Evolutionary conservation across 2,797 vertebrate species (phyloP), one percentile per base, ranked within the genome.

Genomic region (Salarias fasciatus): DNA sequence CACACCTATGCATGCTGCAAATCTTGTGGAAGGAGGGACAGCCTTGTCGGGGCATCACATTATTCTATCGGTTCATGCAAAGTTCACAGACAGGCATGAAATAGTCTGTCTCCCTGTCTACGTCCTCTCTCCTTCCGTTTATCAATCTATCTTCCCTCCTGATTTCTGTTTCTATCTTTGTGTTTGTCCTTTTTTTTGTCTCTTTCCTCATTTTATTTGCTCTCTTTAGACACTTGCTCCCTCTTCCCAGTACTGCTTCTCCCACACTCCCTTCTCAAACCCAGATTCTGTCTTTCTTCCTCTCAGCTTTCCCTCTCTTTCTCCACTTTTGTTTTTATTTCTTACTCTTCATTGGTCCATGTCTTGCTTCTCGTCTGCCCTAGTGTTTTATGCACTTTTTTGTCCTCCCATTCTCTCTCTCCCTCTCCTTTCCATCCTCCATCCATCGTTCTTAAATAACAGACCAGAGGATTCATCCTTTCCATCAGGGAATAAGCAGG

Each of bases 1-100:
- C 79, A 83, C 83, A 87, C 82, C 69, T 83, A 67, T 81, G 73
- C 70, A 63, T 76, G 79, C 93, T 95, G 95, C 95, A 98, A 94
- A 98, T 98, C 95, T 97, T 95, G 94, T 95, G 94, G 93, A 97
- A 98, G 96, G 94, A 95, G 95, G 95, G 96, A 95, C 95, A 90
- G 92, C 93, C 94, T 94, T 96, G 96, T 98, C 95, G 97, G 95
- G 94, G 94, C 92, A 94, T 94, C 94, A 95, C 95, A 97, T 97
- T 96, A 97, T 96, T 94, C 95, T 94, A 89, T 92, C 89, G 93
- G 97, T 98, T 98, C 96, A 98, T 95, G 94, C 94, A 97, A 98
- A 98, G 97, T 98, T 99, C 97, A 98, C 94, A 95, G 93, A 96
- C 93, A 90, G 94, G 88, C 94, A 93, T 92, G 91, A 93, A 95